Evolutionary conservation across 1,140 invertebrate species (phyloP).

Genomic region (Lysiphlebus fabarum): DNA sequence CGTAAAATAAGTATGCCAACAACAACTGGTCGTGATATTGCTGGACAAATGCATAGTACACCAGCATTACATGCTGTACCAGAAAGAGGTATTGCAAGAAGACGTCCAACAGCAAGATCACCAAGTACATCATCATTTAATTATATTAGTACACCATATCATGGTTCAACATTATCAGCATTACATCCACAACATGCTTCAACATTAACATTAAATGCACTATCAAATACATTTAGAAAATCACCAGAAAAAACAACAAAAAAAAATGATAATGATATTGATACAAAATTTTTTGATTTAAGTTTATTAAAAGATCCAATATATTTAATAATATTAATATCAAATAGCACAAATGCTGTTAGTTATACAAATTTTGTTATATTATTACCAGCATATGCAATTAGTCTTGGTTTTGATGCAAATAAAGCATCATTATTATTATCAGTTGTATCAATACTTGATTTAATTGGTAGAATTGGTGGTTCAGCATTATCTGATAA

Average conservation of each 20-base stretch:
- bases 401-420: constrained; percentile 67
- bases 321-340: constrained; percentile 77
- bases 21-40: constrained; percentile 50
- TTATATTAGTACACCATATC: constrained; percentile 78
- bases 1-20: constrained; percentile 56
- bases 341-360: constrained; percentile 79
- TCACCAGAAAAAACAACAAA: constrained; percentile 37
- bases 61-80: constrained; percentile 61
- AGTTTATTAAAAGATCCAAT: constrained; percentile 74
- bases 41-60: constrained; percentile 58
- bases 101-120: constrained; percentile 60
- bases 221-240: constrained; percentile 57
- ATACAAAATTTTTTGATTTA: constrained; percentile 70
- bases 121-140: constrained; percentile 76
- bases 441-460: constrained; percentile 74
- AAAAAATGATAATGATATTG: constrained; percentile 44
- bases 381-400: constrained; percentile 71
- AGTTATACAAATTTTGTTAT: constrained; percentile 85
- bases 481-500: constrained; percentile 77
- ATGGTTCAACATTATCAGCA: constrained; percentile 75
- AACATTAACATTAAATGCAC: constrained; percentile 70
- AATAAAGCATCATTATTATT: constrained; percentile 66
- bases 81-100: constrained; percentile 46
- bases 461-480: constrained; percentile 76
- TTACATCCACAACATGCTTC: constrained; percentile 75